A percentile compares a stretch with the other conserved stretches of the same genome.
Conservation (phyloP, 2,797 vertebrate genomes). For the Acrossocheilus fasciatus region DNA sequence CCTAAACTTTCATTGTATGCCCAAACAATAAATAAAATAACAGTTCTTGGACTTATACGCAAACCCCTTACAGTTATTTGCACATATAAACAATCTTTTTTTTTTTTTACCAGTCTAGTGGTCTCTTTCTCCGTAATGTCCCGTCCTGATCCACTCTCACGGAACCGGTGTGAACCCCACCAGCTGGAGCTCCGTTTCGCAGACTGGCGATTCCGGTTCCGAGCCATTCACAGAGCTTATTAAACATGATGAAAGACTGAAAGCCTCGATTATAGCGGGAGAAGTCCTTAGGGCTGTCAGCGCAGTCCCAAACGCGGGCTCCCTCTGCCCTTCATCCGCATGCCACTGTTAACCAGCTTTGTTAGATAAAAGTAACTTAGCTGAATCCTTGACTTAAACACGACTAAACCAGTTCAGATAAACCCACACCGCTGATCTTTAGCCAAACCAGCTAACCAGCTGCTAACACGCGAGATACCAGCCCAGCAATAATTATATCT, state of each 20-base stretch:
- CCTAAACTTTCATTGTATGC: background rate
- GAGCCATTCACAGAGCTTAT: constrained; percentile 82
- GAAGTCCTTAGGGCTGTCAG: constrained; percentile 61
- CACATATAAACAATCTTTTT: background rate
- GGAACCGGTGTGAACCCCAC: constrained; percentile 47
- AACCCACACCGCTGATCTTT: constrained; percentile 44
- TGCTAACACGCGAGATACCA: constrained; percentile 60
- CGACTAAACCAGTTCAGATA: constrained; percentile 51
- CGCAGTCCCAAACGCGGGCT: constrained; percentile 56
- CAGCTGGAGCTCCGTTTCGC: constrained; percentile 75
- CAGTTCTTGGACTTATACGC: background rate
- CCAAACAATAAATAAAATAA: background rate
- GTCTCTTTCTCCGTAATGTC: constrained; percentile 59
- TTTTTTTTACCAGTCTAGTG: constrained; percentile 54
- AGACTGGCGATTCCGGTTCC: constrained; percentile 77
- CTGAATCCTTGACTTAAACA: constrained; percentile 54
- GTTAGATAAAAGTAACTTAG: constrained; percentile 48
- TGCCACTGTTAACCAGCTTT: constrained; percentile 58
- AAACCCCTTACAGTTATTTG: background rate
- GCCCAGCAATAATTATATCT: constrained; percentile 57
- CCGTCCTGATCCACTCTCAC: constrained; percentile 45
- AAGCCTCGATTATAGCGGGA: constrained; percentile 26
- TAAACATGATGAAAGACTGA: constrained; percentile 74
- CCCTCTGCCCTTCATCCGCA: constrained; percentile 68
- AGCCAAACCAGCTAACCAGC: constrained; percentile 58